Base-by-base conservation (phyloP, 2,888 invertebrate genomes). In the Frankliniella intonsa region DNA sequence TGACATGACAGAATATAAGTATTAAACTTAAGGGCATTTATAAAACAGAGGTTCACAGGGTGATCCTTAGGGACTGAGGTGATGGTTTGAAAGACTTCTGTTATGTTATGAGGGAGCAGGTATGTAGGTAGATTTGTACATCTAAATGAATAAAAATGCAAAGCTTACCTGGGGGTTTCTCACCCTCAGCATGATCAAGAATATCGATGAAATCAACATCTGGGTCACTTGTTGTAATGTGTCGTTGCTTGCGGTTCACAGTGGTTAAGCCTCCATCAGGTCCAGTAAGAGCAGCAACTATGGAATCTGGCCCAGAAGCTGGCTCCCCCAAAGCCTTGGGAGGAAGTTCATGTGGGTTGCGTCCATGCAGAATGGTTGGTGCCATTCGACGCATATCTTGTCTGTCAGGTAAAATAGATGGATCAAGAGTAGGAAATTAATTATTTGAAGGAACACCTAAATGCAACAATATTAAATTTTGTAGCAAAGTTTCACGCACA, bases 181-280 rank as follows among this genome's bases (percentile, higher is more conserved):
- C 69, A 76, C 12, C 25, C 22, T 76, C 69, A 3, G 22, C 86
- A 84, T 89, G 88, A 83, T 89, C 89, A 83, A 89, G 87, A 83
- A 88, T 92, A 86, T 94, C 94, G 84, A 94, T 93, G 85, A 92
- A 94, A 87, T 93, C 93, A 81, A 94, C 93, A 86, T 93, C 93
- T 50, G 92, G 90, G 85, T 93, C 93, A 80, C 89, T 89, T 80
- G 92, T 90, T 82, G 92, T 91, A 84, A 94, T 89, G 87, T 93
- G 92, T 84, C 91, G 89, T 85, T 92, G 92, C 81, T 90, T 90
- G 81, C 92, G 89, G 87, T 92, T 92, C 49, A 95, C 93, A 81
- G 93, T 92, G 0, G 93, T 93, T 7, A 96, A 89, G 0, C 96
- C 96, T 83, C 92, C 93, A 85, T 94, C 93, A 0, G 96, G 96